phyloP scores from a whole-genome alignment of 2,888 invertebrate genomes.

The Hylaea fasciaria region DNA sequence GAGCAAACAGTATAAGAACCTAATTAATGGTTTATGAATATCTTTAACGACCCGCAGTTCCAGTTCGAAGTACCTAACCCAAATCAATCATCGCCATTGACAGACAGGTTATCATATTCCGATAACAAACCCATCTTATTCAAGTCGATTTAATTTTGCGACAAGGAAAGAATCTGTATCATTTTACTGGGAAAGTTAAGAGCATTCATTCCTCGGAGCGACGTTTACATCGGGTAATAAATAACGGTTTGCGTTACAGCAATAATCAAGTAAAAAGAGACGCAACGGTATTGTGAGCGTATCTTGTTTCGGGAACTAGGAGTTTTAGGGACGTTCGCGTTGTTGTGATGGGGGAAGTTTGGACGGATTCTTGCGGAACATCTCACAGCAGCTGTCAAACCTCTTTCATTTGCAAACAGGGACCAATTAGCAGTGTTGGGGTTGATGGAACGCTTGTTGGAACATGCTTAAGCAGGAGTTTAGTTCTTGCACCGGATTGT shows the following conservation, averaged over 20 bases:
- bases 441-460: conserved; percentile 3
- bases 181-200: conserved; percentile 30
- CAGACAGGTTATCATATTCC: conserved; percentile 25
- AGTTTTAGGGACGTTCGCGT: conserved; percentile 9
- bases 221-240: conserved; percentile 30
- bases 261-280: conserved; percentile 48
- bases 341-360: conserved; percentile 36
- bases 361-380: conserved; percentile 45
- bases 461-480: too few relatives aligned
- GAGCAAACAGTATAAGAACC: not conserved
- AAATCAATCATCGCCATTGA: conserved; percentile 24
- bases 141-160: conserved; percentile 20
- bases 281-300: conserved; percentile 46
- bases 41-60: not conserved
- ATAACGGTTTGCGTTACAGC: conserved; percentile 38
- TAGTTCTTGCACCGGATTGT: too few relatives aligned
- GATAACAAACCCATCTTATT: conserved; percentile 20
- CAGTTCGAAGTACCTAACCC: conserved; percentile 14
- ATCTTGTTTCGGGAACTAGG: conserved; percentile 42
- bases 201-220: conserved; percentile 30
- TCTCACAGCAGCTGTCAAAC: conserved; percentile 62
- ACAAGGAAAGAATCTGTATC: conserved; percentile 33
- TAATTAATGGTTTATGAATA: conserved; percentile 6
- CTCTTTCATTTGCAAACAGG: conserved; percentile 51
- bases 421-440: conserved; percentile 37